phyloP scores from a whole-genome alignment of 2,797 vertebrate genomes.

The Ataeniobius toweri region DNA sequence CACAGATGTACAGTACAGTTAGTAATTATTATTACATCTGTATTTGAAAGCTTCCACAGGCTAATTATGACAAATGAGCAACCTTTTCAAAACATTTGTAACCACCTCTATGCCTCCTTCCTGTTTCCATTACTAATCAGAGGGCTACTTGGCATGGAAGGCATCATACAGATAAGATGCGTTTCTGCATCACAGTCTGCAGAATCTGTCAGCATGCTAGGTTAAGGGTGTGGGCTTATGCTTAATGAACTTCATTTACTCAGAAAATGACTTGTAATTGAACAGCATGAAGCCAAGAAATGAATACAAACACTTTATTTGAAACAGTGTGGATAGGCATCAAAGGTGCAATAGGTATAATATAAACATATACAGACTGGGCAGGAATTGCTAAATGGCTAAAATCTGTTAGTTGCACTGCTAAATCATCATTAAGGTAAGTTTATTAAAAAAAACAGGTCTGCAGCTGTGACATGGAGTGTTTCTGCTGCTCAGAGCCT shows the following conservation, averaged over 20 bases:
- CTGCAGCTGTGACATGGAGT: neutral
- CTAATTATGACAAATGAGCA: slow-evolving; percentile 9
- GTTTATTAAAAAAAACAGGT: neutral
- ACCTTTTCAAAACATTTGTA: slow-evolving; percentile 4
- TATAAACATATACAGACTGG: neutral
- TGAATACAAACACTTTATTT: slow-evolving; percentile 5
- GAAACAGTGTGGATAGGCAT: slow-evolving; percentile 1
- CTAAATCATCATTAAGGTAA: slow-evolving; percentile 4
- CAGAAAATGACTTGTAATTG: slow-evolving; percentile 7
- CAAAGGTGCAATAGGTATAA: neutral
- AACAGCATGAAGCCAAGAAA: slow-evolving; percentile 5
- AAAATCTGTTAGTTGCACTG: slow-evolving; percentile 1
- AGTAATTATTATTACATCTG: slow-evolving; percentile 24
- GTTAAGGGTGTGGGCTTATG: neutral
- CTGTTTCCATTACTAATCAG: neutral
- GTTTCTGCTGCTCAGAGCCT: slow-evolving; percentile 6
- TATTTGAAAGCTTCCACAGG: slow-evolving; percentile 1
- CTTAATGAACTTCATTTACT: slow-evolving; percentile 13
- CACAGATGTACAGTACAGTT: slow-evolving; percentile 11
- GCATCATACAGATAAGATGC: neutral
- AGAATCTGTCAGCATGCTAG: neutral
- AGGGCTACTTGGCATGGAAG: neutral
- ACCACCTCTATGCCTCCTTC: neutral
- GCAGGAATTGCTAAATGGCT: neutral
- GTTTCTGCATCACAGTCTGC: neutral